A percentile compares a stretch with the other conserved stretches of the same genome.
Evolutionary conservation across 1,140 invertebrate genomes (phyloP).

Genomic region (Leptinotarsa undecemlineata): DNA sequence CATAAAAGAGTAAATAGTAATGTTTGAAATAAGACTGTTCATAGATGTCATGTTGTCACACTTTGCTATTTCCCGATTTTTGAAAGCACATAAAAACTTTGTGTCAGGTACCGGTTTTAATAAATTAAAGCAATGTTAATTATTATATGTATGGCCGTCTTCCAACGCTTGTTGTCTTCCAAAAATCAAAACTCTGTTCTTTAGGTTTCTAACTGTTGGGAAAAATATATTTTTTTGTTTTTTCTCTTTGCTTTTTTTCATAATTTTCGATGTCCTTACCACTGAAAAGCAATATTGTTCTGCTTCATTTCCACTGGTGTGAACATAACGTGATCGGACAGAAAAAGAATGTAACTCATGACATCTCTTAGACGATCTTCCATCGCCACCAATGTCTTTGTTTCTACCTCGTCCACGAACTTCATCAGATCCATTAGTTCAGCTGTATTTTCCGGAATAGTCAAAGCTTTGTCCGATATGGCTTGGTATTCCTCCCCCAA

Average conservation of each 20-base stretch:
- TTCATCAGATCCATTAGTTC: slow-evolving; percentile 81
- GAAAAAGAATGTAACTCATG: slow-evolving; percentile 70
- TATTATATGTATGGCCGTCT: no score
- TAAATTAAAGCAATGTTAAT: no score
- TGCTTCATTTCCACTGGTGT: slow-evolving; percentile 83
- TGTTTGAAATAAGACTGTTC: no score
- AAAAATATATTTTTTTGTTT: no score
- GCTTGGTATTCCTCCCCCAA: slow-evolving; percentile 83
- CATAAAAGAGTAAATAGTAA: no score
- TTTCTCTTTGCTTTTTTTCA: not conserved
- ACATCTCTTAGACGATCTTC: slow-evolving; percentile 73
- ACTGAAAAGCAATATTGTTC: slow-evolving; percentile 84
- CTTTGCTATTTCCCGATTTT: no score
- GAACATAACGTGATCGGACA: slow-evolving; percentile 79
- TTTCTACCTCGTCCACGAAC: slow-evolving; percentile 78
- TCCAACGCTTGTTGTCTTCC: no score
- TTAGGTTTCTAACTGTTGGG: no score
- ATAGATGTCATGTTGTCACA: no score
- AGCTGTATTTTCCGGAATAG: slow-evolving; percentile 78
- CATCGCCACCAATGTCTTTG: slow-evolving; percentile 71
- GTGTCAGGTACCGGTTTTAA: no score
- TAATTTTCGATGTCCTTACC: slow-evolving; percentile 58
- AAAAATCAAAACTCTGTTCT: no score
- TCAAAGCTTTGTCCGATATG: slow-evolving; percentile 79
- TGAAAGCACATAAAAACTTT: no score